A percentile compares a stretch with the other conserved stretches of the same genome.
phyloP scores from a whole-genome alignment of 1,140 invertebrate species.

The Condylostylus longicornis region DNA sequence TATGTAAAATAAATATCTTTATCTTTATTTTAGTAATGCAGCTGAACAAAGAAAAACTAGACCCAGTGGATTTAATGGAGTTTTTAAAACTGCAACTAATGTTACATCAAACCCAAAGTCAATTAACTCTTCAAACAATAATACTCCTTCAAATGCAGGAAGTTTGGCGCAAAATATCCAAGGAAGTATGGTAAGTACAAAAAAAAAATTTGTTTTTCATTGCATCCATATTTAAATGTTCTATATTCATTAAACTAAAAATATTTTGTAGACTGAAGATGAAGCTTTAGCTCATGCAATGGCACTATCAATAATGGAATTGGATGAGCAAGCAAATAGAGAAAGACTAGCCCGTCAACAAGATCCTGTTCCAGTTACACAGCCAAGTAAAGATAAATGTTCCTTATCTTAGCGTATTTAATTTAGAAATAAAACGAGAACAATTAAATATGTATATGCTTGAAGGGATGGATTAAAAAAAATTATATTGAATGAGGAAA shows the following conservation, averaged over 20 bases:
- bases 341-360: constrained; percentile 15
- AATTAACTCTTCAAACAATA: constrained; percentile 13
- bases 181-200: constrained; percentile 44
- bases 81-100: constrained; percentile 9
- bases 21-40: constrained; percentile 15
- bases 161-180: constrained; percentile 36
- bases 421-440: too few species aligned
- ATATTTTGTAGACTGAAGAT: constrained; percentile 49
- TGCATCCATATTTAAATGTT: neutral
- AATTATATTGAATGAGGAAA: too few species aligned
- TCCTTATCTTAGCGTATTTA: too few species aligned
- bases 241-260: constrained; percentile 3
- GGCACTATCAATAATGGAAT: constrained; percentile 56
- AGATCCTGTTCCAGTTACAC: too few species aligned
- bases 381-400: too few species aligned
- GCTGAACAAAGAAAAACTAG: constrained; percentile 20
- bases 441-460: too few species aligned
- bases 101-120: constrained; percentile 15
- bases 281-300: constrained; percentile 71
- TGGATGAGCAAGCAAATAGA: constrained; percentile 27
- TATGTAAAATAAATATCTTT: neutral
- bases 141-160: constrained; percentile 9
- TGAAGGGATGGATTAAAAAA: too few species aligned
- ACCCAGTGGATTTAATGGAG: too few species aligned
- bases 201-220: too few species aligned